A percentile compares a stretch with the other conserved stretches of the same genome.
phyloP scores from a whole-genome alignment of 2,113 vertebrate species.

The Penelope pileata region DNA sequence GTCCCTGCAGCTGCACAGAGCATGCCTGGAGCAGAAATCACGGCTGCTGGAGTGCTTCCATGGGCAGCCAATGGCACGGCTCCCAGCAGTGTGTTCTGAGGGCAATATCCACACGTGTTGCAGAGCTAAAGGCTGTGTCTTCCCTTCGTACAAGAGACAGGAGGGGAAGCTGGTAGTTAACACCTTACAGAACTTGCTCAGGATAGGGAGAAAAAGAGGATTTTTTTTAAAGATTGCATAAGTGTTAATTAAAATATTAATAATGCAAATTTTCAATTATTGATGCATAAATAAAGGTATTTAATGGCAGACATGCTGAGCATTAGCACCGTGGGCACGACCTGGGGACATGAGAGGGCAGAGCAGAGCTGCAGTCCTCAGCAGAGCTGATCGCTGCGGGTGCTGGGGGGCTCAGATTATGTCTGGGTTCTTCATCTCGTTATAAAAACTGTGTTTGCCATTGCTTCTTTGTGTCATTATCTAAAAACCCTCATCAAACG shows the following conservation, averaged over 20 bases:
- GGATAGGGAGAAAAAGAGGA: neutral
- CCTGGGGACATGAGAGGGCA: neutral
- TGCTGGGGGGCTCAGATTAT: too few relatives aligned
- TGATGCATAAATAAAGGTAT: neutral
- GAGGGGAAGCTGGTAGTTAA: neutral
- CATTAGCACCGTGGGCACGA: neutral
- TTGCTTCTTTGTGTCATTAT: neutral
- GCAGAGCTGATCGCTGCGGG: neutral
- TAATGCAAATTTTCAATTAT: constrained; percentile 45
- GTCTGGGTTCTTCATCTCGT: too few relatives aligned
- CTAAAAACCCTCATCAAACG: neutral
- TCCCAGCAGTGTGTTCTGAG: neutral
- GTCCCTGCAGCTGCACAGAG: neutral
- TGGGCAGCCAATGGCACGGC: neutral
- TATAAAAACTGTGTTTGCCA: neutral
- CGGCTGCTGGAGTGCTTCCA: neutral
- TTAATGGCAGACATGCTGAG: neutral
- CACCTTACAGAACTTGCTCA: neutral
- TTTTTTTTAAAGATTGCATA: neutral
- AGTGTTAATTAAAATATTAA: constrained; percentile 50
- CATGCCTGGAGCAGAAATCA: neutral
- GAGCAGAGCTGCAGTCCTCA: neutral
- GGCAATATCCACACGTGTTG: neutral
- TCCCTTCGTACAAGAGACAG: neutral
- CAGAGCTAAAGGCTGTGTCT: neutral